Evolutionary conservation across 2,797 vertebrate species (phyloP), one percentile per base, ranked within the genome.

Genomic region (Pangasius sanitwongsei): DNA sequence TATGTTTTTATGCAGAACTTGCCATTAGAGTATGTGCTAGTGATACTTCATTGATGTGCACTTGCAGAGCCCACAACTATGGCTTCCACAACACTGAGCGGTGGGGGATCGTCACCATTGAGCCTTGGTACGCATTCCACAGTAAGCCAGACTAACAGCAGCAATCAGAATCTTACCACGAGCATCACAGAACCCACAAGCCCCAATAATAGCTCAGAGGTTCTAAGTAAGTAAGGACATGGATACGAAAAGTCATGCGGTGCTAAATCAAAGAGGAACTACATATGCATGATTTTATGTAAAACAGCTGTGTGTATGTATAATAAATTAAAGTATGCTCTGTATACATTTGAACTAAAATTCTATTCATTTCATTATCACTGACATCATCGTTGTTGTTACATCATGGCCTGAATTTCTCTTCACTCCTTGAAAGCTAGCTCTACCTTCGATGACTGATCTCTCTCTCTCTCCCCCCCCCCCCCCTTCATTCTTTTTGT

Each of bases 81-180:
- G 12, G 6, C 67, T 13, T 3, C 87, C 2, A 25, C 55, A 61
- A 0, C 2, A 5, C 12, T 4, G 12, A 18, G 4, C 18, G 67
- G 13, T 11, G 0, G 0, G 1, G 69, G 3, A 12, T 0, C 0
- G 9, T 6, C 41, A 23, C 28, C 63, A 12, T 0, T 2, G 8
- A 7, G 0, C 41, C 13, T 15, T 12, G 87, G 82, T 88, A 85
- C 7, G 23, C 78, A 15, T 77, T 25, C 34, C 37, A 59, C 25
- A 72, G 37, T 88, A 88, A 48, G 18, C 57, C 0, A 16, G 28
- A 50, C 28, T 25, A 18, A 83, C 48, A 87, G 3, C 78, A 8
- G 0, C 63, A 87, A 13, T 83, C 77, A 44, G 15, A 16, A 0
- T 31, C 1, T 6, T 41, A 63, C 50, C 16, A 25, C 12, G 12